Conservation (phyloP, 1,140 invertebrate species). For the Sinella curviseta region DNA sequence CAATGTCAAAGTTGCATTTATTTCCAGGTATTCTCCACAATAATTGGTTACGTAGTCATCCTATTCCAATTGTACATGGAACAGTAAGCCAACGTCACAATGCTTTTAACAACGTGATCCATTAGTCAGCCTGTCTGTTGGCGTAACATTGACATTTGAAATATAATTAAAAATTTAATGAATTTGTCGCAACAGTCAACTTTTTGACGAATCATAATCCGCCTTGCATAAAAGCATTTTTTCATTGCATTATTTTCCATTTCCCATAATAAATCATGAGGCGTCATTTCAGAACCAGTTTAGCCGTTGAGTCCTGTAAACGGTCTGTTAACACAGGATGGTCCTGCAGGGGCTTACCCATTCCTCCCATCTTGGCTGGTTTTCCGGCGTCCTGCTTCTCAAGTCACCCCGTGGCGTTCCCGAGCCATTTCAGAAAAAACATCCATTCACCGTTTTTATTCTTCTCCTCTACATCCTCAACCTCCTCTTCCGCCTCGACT, state of each 20-base stretch:
- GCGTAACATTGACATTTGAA: too few species aligned
- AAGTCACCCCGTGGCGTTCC: constrained; percentile 32
- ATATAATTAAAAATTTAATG: too few species aligned
- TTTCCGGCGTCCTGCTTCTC: constrained; percentile 28
- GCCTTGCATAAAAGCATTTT: too few species aligned
- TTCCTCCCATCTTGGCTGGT: constrained; percentile 26
- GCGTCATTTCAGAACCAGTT: too few species aligned
- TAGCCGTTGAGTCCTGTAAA: too few species aligned
- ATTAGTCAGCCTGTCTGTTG: constrained; percentile 19
- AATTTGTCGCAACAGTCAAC: too few species aligned
- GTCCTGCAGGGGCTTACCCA: constrained; percentile 28
- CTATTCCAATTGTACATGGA: constrained; percentile 35
- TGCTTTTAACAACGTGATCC: neutral
- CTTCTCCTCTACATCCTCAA: neutral
- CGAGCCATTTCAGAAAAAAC: neutral
- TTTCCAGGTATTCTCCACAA: constrained; percentile 16
- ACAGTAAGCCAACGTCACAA: too few species aligned
- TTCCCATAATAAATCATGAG: too few species aligned
- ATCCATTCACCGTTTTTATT: constrained; percentile 3
- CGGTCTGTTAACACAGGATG: too few species aligned
- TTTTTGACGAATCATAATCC: too few species aligned
- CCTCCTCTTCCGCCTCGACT: constrained; percentile 1
- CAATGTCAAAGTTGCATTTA: neutral
- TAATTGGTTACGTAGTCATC: constrained; percentile 37
- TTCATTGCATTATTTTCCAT: too few species aligned